Evolutionary conservation across 2,797 vertebrate species (phyloP), one percentile per base, ranked within the genome.

Genomic region (Sardinella longiceps): DNA sequence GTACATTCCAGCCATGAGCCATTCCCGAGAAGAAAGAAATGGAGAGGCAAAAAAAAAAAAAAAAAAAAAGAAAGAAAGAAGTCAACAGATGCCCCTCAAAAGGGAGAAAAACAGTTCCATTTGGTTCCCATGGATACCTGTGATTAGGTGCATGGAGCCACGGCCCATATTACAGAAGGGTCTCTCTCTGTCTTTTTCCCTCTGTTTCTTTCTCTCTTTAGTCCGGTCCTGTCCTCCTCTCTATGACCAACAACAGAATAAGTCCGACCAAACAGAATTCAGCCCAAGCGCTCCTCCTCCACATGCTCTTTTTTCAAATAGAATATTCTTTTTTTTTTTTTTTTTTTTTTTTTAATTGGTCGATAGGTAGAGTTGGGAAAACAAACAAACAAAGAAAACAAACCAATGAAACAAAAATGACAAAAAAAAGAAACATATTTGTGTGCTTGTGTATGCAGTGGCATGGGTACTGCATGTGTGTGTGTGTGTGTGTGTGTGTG

Each of bases 1-100:
- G 89, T 94, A 94, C 94, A 95, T 95, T 95, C 95, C 91, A 93
- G 92, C 92, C 93, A 93, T 96, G 94, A 92, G 92, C 94, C 94
- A 91, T 92, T 94, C 94, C 92, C 94, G 91, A 95, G 95, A 90
- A 92, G 86, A 82, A 85, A 63, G 87, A 87, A 91, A 51, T 81
- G 88, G 86, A 87, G 87, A 90, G 89, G 85, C 84, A 88, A 88
- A 92, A 91, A 82, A 86, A 66, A 70, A 89, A 87, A 90, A 50
- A 86, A 82, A 83, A 20, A 77, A 39, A 18, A 77, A 3, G 25
- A 66, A 43, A 6, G 37, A 77, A 77, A 77, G n/a, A n/a, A 77
- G 33, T 39, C 33, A 77, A 43, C 18, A 18, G 70, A 70, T 37
- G 66, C n/a, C 66, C 14, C 30, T 39, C 18, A 37, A n/a, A 77